A percentile compares a stretch with the other conserved stretches of the same genome.
phyloP scores from a whole-genome alignment of 2,797 vertebrate genomes.

The Siniperca scherzeri region DNA sequence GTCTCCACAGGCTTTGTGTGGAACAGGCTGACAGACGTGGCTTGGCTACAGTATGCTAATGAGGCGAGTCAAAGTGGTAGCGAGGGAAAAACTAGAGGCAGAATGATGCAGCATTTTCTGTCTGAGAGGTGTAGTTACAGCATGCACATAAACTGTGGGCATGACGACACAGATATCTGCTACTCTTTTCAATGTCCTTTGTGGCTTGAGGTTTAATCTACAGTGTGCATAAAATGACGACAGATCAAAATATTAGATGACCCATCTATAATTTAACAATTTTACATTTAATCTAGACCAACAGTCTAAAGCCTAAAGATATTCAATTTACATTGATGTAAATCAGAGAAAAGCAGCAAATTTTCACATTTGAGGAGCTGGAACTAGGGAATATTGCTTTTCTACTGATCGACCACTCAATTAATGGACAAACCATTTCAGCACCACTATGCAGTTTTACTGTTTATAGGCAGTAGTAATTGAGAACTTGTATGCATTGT shows the following conservation, averaged over 20 bases:
- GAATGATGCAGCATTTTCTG: conserved; percentile 27
- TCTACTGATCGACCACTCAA: background rate
- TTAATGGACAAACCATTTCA: background rate
- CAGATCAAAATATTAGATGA: background rate
- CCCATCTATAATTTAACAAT: background rate
- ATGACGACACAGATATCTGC: background rate
- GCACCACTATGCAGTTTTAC: background rate
- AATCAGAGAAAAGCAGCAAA: background rate
- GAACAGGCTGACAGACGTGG: conserved; percentile 26
- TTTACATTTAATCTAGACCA: background rate
- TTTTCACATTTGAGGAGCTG: background rate
- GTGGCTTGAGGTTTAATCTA: background rate
- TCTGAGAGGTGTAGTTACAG: conserved; percentile 13
- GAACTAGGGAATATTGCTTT: background rate
- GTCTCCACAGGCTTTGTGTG: conserved; percentile 57
- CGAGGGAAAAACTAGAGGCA: conserved; percentile 2
- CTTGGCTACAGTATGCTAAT: conserved; percentile 21
- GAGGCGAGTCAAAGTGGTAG: conserved; percentile 16
- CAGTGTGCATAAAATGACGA: background rate
- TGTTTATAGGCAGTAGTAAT: background rate
- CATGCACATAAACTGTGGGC: background rate
- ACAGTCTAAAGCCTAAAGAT: background rate
- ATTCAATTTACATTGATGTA: background rate
- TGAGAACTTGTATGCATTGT: background rate
- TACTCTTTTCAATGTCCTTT: background rate